A percentile compares a stretch with the other conserved stretches of the same genome.
Conservation (phyloP, 2,888 invertebrate species). For the Drosophila greeni region DNA sequence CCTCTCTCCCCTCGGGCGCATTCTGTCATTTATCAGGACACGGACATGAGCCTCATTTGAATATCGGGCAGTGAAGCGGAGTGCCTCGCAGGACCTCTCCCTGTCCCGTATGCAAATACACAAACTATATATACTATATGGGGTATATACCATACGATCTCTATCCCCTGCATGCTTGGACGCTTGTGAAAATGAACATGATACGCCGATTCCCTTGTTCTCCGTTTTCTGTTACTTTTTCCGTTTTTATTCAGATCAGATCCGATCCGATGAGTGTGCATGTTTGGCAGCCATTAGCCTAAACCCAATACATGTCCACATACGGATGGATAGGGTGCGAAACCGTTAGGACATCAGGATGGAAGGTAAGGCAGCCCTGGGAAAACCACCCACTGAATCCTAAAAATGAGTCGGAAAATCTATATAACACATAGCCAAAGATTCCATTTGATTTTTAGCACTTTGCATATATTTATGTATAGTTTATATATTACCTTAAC, state of each 20-base stretch:
- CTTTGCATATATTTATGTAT: constrained; percentile 19
- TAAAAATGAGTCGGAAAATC: no score
- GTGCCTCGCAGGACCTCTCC: constrained; percentile 44
- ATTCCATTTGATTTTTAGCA: neutral
- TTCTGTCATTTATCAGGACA: constrained; percentile 67
- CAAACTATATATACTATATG: neutral
- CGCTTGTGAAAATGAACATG: constrained; percentile 70
- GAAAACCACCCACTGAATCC: no score
- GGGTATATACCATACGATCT: neutral
- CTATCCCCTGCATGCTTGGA: constrained; percentile 61
- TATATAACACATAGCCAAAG: no score
- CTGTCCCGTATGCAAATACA: constrained; percentile 62
- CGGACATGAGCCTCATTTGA: constrained; percentile 56
- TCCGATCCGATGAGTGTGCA: constrained; percentile 54
- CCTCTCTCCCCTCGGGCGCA: constrained; percentile 5
- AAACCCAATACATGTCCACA: neutral
- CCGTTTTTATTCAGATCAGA: neutral
- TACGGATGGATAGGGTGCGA: neutral
- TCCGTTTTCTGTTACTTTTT: constrained; percentile 1
- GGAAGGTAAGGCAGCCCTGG: neutral
- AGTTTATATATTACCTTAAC: neutral
- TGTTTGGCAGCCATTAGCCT: constrained; percentile 55
- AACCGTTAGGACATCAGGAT: constrained; percentile 7
- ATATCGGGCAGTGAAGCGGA: constrained; percentile 65
- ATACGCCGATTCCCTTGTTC: constrained; percentile 63